phyloP scores from a whole-genome alignment of 2,797 vertebrate genomes.

The Poeciliopsis infans region DNA sequence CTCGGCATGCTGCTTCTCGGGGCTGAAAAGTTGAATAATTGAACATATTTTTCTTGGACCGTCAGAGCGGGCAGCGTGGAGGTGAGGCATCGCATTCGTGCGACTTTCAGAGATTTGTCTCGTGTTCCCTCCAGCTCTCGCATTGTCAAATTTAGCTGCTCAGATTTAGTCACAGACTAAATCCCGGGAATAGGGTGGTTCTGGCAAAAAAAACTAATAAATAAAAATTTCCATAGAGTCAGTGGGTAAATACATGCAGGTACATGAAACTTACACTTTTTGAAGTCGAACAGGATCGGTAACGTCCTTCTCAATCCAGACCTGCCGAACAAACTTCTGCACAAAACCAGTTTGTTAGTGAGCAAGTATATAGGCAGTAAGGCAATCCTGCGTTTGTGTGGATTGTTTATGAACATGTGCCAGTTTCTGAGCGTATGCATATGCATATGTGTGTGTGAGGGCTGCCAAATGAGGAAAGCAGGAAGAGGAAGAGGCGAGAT shows the following conservation, averaged over 20 bases:
- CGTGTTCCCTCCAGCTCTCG: slow-evolving; percentile 51
- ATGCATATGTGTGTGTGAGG: slow-evolving; percentile 32
- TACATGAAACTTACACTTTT: slow-evolving; percentile 40
- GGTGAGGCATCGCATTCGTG: slow-evolving; percentile 5
- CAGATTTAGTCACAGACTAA: background rate
- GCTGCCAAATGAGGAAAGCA: slow-evolving; percentile 66
- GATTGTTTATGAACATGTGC: slow-evolving; percentile 62
- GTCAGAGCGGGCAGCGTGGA: slow-evolving; percentile 36
- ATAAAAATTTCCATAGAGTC: slow-evolving; percentile 32
- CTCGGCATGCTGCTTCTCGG: slow-evolving; percentile 33
- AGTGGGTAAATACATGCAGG: slow-evolving; percentile 41
- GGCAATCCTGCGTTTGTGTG: slow-evolving; percentile 67
- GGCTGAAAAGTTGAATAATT: slow-evolving; percentile 68
- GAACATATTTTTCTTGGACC: slow-evolving; percentile 54
- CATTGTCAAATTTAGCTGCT: slow-evolving; percentile 25
- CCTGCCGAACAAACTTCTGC: slow-evolving; percentile 36
- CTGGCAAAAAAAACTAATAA: background rate
- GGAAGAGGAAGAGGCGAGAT: slow-evolving; percentile 78
- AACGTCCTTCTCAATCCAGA: slow-evolving; percentile 22
- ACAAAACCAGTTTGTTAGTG: slow-evolving; percentile 44
- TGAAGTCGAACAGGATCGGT: slow-evolving; percentile 20
- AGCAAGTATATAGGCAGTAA: slow-evolving; percentile 26
- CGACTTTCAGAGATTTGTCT: slow-evolving; percentile 41
- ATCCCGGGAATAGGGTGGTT: slow-evolving; percentile 33
- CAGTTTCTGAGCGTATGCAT: slow-evolving; percentile 42